Evolutionary conservation across 2,113 vertebrate species (phyloP).

Genomic region (Morone saxatilis): DNA sequence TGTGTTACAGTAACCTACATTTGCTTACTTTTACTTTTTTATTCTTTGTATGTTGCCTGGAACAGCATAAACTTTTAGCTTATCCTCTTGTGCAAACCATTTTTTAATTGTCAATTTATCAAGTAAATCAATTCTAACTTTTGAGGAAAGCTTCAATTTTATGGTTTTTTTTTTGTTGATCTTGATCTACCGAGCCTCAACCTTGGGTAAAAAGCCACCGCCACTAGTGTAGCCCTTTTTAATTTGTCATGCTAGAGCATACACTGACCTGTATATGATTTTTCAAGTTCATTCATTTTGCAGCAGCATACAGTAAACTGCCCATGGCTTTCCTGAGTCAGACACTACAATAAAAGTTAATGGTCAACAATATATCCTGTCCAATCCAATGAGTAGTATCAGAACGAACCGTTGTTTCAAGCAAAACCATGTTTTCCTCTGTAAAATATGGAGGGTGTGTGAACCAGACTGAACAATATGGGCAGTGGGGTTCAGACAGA

Average conservation of each 20-base stretch:
- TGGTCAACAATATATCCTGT: background rate
- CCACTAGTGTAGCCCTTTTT: background rate
- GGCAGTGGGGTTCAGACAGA: constrained; percentile 17
- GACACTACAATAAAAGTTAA: background rate
- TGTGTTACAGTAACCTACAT: background rate
- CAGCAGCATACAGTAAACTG: background rate
- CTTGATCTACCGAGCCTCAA: background rate
- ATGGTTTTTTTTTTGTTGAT: background rate
- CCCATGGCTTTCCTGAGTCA: background rate
- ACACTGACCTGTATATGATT: background rate
- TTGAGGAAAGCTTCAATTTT: background rate
- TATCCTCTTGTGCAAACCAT: background rate
- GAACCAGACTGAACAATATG: constrained; percentile 51
- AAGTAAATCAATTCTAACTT: too few relatives aligned
- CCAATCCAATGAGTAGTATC: background rate
- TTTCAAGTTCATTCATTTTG: background rate
- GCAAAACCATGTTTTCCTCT: too few relatives aligned
- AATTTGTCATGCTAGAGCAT: background rate
- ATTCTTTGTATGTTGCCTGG: background rate
- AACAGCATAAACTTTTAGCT: background rate
- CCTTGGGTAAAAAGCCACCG: background rate
- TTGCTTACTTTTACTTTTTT: background rate
- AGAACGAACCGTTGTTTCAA: background rate
- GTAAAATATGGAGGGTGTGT: background rate
- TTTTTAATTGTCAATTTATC: too few relatives aligned